phyloP scores from a whole-genome alignment of 2,797 vertebrate species.

The Choloepus didactylus region DNA sequence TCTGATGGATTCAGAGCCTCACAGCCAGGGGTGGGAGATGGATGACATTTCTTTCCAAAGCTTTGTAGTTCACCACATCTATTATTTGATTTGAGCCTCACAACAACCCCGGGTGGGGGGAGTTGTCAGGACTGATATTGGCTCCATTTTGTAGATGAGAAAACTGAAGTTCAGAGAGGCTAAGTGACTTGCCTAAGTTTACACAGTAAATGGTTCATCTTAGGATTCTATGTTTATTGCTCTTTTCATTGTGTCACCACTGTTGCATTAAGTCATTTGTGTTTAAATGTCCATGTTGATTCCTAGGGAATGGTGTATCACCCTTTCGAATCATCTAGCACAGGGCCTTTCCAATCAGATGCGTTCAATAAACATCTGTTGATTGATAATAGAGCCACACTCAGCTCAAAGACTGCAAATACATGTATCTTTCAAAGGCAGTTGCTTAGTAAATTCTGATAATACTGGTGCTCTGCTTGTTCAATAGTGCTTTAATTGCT shows the following conservation, averaged over 20 bases:
- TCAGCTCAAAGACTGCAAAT: slow-evolving; percentile 41
- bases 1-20: slow-evolving; percentile 19
- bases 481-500: slow-evolving; percentile 34
- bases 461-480: background rate
- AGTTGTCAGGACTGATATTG: background rate
- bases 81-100: slow-evolving; percentile 44
- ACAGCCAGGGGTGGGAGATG: background rate
- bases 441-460: slow-evolving; percentile 26
- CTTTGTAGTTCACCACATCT: background rate
- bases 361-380: slow-evolving; percentile 11
- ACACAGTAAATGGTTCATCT: slow-evolving; percentile 8
- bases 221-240: slow-evolving; percentile 12
- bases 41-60: slow-evolving; percentile 3
- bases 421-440: background rate
- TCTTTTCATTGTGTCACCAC: background rate
- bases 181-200: slow-evolving; percentile 41
- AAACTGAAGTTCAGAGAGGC: slow-evolving; percentile 53
- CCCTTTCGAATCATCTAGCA: background rate
- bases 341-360: background rate
- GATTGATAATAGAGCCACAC: background rate
- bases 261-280: background rate
- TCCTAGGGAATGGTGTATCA: background rate
- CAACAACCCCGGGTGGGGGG: background rate
- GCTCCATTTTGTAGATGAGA: slow-evolving; percentile 45
- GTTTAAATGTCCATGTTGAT: slow-evolving; percentile 20